Evolutionary conservation across 2,888 invertebrate species (phyloP).

Genomic region (Thera obeliscata): DNA sequence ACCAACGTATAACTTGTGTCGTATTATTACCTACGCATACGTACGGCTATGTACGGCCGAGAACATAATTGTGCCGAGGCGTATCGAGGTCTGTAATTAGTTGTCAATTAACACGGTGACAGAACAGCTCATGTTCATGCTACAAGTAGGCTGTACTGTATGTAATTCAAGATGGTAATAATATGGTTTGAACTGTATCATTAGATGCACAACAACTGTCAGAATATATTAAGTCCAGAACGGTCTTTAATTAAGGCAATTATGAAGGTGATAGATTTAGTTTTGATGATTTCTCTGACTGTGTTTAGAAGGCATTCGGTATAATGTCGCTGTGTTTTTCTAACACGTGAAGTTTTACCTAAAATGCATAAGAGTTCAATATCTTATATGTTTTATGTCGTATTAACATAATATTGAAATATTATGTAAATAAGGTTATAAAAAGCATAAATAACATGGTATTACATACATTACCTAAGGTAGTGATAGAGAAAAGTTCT

Average conservation of each 20-base stretch:
- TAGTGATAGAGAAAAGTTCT: too few relatives aligned
- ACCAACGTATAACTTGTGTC: neutral
- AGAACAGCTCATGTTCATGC: conserved; percentile 30
- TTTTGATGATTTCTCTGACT: neutral
- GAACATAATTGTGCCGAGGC: conserved; percentile 34
- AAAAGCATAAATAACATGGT: too few relatives aligned
- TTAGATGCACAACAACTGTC: conserved; percentile 5
- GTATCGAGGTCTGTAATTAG: conserved; percentile 36
- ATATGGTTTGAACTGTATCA: conserved; percentile 20
- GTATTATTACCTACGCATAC: conserved; percentile 2
- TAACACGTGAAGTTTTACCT: neutral
- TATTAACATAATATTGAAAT: too few relatives aligned
- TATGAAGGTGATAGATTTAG: neutral
- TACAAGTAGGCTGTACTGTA: conserved; percentile 15
- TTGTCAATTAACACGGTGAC: conserved; percentile 35
- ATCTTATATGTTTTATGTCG: too few relatives aligned
- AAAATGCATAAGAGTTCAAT: too few relatives aligned
- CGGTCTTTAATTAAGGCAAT: neutral
- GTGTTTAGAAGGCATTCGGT: neutral
- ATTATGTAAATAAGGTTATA: too few relatives aligned
- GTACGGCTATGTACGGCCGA: conserved; percentile 16
- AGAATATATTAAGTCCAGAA: conserved; percentile 8
- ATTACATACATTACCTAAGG: too few relatives aligned
- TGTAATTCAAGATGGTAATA: conserved; percentile 30
- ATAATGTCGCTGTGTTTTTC: neutral